Evolutionary conservation across 2,888 invertebrate genomes (phyloP).

Genomic region (Tridacna gigas): DNA sequence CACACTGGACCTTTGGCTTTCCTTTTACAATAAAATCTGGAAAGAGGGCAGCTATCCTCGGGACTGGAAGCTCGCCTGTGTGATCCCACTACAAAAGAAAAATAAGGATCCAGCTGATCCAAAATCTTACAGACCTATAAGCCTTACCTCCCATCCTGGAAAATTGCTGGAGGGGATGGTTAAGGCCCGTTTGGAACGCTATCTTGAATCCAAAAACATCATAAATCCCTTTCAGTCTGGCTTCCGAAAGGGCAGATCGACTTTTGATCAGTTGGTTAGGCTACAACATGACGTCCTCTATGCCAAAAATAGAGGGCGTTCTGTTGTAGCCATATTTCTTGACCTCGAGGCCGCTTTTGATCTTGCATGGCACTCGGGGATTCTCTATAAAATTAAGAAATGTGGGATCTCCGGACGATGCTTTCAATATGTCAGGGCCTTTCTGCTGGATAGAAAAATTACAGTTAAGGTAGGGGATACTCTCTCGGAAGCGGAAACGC

Average conservation of each 20-base stretch:
- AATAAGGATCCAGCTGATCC: constrained; percentile 15
- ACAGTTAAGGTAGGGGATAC: constrained; percentile 21
- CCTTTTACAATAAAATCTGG: constrained; percentile 13
- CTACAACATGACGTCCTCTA: constrained; percentile 18
- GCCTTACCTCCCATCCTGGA: constrained; percentile 37
- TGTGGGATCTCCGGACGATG: constrained; percentile 35
- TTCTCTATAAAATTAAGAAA: constrained; percentile 29
- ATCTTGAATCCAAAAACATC: constrained; percentile 26
- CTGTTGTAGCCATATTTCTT: constrained; percentile 23
- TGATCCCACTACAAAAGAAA: constrained; percentile 28
- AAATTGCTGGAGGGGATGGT: constrained; percentile 34
- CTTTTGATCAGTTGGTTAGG: constrained; percentile 18
- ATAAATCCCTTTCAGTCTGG: constrained; percentile 29
- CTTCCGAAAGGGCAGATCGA: constrained; percentile 11
- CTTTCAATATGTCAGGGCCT: constrained; percentile 30
- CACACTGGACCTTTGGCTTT: neutral
- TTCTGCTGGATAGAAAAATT: constrained; percentile 26
- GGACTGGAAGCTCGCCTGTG: constrained; percentile 35
- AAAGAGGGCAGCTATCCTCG: neutral
- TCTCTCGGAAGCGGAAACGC: constrained; percentile 8
- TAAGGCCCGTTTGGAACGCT: constrained; percentile 13
- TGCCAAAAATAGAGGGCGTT: neutral
- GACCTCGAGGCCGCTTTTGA: constrained; percentile 20
- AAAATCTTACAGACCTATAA: constrained; percentile 34
- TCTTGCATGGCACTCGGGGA: constrained; percentile 28